phyloP scores from a whole-genome alignment of 2,888 invertebrate species.

The Apamea crenata region DNA sequence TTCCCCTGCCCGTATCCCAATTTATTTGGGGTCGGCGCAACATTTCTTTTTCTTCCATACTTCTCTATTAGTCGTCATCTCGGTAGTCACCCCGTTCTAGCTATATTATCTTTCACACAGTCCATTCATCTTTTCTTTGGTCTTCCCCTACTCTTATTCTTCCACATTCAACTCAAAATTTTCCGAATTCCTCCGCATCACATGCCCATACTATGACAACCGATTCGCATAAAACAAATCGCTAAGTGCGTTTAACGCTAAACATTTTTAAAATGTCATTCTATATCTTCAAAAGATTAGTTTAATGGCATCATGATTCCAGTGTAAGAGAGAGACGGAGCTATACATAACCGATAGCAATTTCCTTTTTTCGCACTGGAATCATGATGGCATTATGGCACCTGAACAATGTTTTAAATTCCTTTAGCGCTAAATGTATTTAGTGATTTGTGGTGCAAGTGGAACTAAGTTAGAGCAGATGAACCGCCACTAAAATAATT shows the following conservation, averaged over 20 bases:
- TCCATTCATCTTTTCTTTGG: background rate
- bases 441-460: background rate
- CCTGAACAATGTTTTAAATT: background rate
- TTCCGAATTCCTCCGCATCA: background rate
- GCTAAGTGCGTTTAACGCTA: background rate
- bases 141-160: background rate
- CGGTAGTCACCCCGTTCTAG: background rate
- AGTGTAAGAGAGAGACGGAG: background rate
- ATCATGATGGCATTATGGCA: background rate
- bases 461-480: too few relatives aligned
- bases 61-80: background rate
- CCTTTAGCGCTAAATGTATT: background rate
- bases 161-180: background rate
- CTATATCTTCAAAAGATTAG: background rate
- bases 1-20: background rate
- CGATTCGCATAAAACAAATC: background rate
- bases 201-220: background rate
- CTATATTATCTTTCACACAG: background rate
- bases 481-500: background rate
- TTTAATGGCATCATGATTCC: background rate
- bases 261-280: background rate
- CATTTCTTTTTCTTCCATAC: background rate
- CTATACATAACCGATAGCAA: background rate
- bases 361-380: background rate
- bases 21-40: background rate